Base-by-base conservation (phyloP, 2,797 vertebrate species). In the Acrossocheilus wenchowensis region DNA sequence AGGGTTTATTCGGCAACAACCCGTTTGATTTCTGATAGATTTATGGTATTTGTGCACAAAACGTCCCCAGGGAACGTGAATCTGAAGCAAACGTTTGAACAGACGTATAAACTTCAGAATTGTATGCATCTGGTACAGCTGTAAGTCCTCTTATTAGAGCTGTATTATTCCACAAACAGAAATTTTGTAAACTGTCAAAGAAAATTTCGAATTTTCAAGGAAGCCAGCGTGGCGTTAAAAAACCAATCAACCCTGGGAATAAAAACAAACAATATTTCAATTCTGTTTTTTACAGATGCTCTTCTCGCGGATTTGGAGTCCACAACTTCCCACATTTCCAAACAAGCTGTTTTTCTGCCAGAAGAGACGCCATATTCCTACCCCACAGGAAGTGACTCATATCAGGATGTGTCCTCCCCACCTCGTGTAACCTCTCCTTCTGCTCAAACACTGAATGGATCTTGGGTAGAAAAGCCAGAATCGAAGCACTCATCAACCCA, bases 271-370 rank as follows among this genome's bases (percentile, higher is more conserved):
- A n/a, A n/a, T 41, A 11, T n/a, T 60, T 39, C 0, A 4, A 11
- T 71, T 69, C 10, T 12, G 23, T 64, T 41, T 57, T 30, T 21
- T 17, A 80, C 93, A 99, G 98, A 99, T 57, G 98, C 98, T 0
- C 94, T 99, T 88, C 92, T 99, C 90, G 98, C 98, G 2, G 98
- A 99, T 93, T 93, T 99, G 94, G 98, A 99, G 93, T 99, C 98
- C 1, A 99, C 98, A 71, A 98, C 98, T 21, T 98, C 97, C 0
- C 97, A 98, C 87, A 99, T 99, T 92, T 97, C 98, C 90, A 99
- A 98, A 86, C 92, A 97, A 14, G 97, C 97, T 0, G 97, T 97
- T 54, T 98, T 99, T 90, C 89, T 99, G 82, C 85, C 96, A 0
- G 97, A 98, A 2, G 98, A 99, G 91, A 97, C 98, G 0, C 97